phyloP scores from a whole-genome alignment of 2,113 vertebrate genomes.

The Caracal caracal region DNA sequence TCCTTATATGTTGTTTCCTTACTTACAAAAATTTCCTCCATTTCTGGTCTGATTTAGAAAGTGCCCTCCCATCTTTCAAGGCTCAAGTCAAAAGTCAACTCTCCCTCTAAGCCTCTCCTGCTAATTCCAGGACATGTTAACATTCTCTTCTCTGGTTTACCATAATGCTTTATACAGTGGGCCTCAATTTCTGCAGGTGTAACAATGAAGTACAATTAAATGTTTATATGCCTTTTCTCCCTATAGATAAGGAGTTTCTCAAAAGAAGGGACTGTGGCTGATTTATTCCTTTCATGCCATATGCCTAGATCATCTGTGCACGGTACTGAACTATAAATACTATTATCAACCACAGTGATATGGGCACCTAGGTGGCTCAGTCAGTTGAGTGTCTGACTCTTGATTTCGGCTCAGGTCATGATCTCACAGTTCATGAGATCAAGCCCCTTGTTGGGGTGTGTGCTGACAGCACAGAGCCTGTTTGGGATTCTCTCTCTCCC shows the following conservation, averaged over 20 bases:
- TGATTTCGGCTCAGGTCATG: too few relatives aligned
- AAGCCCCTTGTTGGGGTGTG: too few relatives aligned
- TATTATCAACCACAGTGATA: background rate
- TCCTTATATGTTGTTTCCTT: background rate
- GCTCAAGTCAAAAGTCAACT: background rate
- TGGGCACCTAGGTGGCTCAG: too few relatives aligned
- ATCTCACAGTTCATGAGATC: too few relatives aligned
- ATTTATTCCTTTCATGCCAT: background rate
- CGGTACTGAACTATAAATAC: background rate
- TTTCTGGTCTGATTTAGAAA: background rate
- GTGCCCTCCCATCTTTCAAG: background rate
- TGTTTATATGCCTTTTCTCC: background rate
- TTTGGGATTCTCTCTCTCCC: too few relatives aligned
- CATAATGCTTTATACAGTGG: background rate
- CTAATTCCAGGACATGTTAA: background rate
- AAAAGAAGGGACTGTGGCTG: background rate
- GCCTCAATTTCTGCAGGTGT: background rate
- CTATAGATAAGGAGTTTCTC: background rate
- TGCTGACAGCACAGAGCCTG: too few relatives aligned
- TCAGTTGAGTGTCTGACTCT: too few relatives aligned
- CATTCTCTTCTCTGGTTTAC: background rate
- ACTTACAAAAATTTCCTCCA: background rate
- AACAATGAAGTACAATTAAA: background rate
- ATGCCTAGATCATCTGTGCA: background rate
- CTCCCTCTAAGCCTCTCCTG: background rate